A percentile compares a stretch with the other conserved stretches of the same genome.
These are phyloP conservation scores for Drosophila varians DNA, from an alignment of 1,140 invertebrate species.

Conservation along the genomic window DNA sequence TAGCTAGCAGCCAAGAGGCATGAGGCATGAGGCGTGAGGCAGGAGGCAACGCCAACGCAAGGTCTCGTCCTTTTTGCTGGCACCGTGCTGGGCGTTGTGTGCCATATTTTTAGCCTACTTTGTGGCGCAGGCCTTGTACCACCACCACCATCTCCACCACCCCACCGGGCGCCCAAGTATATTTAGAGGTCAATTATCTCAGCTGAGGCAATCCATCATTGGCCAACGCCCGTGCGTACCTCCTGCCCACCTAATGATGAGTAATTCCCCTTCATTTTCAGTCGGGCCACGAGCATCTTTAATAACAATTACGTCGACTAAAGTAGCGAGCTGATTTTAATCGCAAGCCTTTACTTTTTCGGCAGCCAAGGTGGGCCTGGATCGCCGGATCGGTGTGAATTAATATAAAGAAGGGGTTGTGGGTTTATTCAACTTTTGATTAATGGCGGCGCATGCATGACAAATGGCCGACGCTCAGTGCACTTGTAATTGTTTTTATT, in stretches of 20 bases:
- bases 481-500: constrained; percentile 59
- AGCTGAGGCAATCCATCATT: constrained; percentile 63
- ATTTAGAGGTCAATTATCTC: constrained; percentile 77
- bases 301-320: constrained; percentile 51
- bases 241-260: constrained; percentile 56
- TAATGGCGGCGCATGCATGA: constrained; percentile 70
- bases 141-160: not conserved
- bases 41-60: constrained; percentile 13
- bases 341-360: constrained; percentile 42
- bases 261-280: constrained; percentile 60
- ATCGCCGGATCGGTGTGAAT: not conserved
- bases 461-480: constrained; percentile 62
- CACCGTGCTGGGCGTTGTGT: constrained; percentile 26
- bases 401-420: not conserved
- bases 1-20: not conserved
- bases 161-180: constrained; percentile 53
- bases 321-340: constrained; percentile 33
- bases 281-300: constrained; percentile 49
- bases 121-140: constrained; percentile 47
- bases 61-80: constrained; percentile 7
- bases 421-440: constrained; percentile 74
- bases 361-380: not conserved
- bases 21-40: too few species aligned
- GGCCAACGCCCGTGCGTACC: constrained; percentile 61
- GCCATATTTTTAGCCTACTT: constrained; percentile 80